Base-by-base conservation (phyloP, 2,113 vertebrate species). In the Natator depressus region DNA sequence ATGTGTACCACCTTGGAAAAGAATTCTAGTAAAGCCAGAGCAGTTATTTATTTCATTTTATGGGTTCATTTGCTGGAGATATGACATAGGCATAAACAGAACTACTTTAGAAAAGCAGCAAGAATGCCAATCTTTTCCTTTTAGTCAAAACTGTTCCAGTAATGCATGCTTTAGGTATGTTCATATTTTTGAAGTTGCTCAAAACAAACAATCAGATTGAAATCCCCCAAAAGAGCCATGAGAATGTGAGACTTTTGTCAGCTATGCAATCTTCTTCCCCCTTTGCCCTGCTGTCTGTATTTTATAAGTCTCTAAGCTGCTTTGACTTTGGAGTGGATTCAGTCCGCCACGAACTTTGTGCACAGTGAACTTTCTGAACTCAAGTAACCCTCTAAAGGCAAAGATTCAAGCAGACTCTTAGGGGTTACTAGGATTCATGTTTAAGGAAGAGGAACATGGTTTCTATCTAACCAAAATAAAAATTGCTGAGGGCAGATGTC, bases 341-440 rank as follows among this genome's bases (percentile, higher is more conserved):
- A 54, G 81, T 47, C 85, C n/a, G 10, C 8, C 57, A 14, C 24
- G 9, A 98, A 95, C 97, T 95, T 92, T 95, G 19, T 84, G 95
- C 92, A 96, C 80, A 42, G 8, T 78, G 57, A 93, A 42, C 27
- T 95, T 50, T 83, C 93, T 96, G 93, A 97, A 95, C 97, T 69
- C 65, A 46, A 87, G 96, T 98, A 98, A 98, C 98, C 95, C 84
- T 29, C 84, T 2, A 10, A 82, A 84, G 92, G 95, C 93, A 96
- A 89, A 59, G 93, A 97, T 88, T 98, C 98, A 98, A 95, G 85
- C 97, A 98, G 97, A 98, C 96, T 93, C 95, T 87, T 87, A 13
- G 88, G 86, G 98, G 98, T 98, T 98, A 98, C 95, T 97, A 91
- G 93, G 94, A 97, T 96, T 96, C 97, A 96, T 2, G 20, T 1